A percentile compares a stretch with the other conserved stretches of the same genome.
phyloP scores from a whole-genome alignment of 1,140 invertebrate genomes.

The Pararge aegeria region DNA sequence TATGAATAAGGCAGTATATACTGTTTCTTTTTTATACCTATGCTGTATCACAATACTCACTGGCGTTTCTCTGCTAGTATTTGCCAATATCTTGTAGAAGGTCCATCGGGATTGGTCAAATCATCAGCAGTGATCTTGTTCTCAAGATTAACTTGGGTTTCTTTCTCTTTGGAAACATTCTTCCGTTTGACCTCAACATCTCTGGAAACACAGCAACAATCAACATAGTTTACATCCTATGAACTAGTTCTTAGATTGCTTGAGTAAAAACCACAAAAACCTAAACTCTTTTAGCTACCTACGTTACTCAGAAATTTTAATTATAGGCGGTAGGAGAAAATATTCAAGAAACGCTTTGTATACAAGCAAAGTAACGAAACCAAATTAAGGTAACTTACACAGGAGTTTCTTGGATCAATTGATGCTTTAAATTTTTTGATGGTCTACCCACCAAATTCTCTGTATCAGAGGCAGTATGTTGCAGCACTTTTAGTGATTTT shows the following conservation, averaged over 20 bases:
- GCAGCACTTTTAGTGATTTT: conserved; percentile 82
- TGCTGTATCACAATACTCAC: no score
- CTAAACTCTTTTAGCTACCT: no score
- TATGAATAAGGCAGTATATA: no score
- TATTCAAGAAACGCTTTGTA: no score
- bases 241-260: no score
- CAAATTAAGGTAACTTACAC: conserved; percentile 40
- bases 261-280: no score
- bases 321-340: no score
- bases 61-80: conserved; percentile 83
- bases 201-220: conserved; percentile 38
- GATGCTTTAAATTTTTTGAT: conserved; percentile 66
- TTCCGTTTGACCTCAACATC: conserved; percentile 64
- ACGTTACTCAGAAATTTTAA: no score
- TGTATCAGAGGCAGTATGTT: conserved; percentile 81
- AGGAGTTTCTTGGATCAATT: conserved; percentile 53
- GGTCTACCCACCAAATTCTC: conserved; percentile 83
- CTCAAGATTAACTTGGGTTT: conserved; percentile 79
- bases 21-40: no score
- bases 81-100: conserved; percentile 86
- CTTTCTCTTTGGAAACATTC: conserved; percentile 66
- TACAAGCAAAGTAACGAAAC: no score
- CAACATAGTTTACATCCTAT: neutral
- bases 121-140: conserved; percentile 80
- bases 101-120: conserved; percentile 81